These are phyloP conservation scores for Adela reaumurella DNA, from an alignment of 2,888 invertebrate genomes.

Conservation along the genomic window DNA sequence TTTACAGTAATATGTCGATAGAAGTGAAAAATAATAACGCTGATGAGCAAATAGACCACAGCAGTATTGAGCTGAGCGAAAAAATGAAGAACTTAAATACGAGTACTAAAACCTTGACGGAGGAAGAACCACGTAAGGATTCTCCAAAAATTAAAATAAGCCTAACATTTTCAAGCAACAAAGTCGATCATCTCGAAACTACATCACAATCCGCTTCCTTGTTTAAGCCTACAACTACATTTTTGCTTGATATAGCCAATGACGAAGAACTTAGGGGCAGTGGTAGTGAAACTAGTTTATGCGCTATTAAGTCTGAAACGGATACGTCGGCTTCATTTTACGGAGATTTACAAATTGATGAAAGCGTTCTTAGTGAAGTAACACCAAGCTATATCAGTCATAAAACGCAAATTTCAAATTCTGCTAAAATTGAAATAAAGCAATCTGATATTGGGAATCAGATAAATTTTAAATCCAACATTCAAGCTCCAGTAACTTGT, in stretches of 20 bases:
- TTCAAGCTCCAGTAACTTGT: too few species aligned
- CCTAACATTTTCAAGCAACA: conserved; percentile 19
- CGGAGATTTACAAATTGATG: not conserved
- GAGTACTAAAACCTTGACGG: conserved; percentile 13
- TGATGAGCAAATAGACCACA: conserved; percentile 7
- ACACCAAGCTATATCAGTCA: too few species aligned
- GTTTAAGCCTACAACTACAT: not conserved
- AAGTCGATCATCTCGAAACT: too few species aligned
- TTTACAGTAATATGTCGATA: conserved; percentile 37
- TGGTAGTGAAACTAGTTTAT: not conserved
- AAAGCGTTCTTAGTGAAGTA: too few species aligned
- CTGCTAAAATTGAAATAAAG: too few species aligned
- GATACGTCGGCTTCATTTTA: not conserved
- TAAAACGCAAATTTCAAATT: too few species aligned
- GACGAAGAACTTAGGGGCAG: not conserved
- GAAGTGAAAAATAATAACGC: conserved; percentile 18
- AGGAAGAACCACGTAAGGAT: conserved; percentile 16
- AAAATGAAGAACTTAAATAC: conserved; percentile 3
- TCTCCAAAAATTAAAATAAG: conserved; percentile 35
- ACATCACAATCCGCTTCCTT: not conserved
- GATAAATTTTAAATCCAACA: too few species aligned
- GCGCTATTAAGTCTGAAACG: not conserved
- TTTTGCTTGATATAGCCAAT: not conserved
- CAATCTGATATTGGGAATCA: too few species aligned
- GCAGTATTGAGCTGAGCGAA: conserved; percentile 3